Conservation (phyloP, 2,888 invertebrate species). For the Fragum fragum region DNA sequence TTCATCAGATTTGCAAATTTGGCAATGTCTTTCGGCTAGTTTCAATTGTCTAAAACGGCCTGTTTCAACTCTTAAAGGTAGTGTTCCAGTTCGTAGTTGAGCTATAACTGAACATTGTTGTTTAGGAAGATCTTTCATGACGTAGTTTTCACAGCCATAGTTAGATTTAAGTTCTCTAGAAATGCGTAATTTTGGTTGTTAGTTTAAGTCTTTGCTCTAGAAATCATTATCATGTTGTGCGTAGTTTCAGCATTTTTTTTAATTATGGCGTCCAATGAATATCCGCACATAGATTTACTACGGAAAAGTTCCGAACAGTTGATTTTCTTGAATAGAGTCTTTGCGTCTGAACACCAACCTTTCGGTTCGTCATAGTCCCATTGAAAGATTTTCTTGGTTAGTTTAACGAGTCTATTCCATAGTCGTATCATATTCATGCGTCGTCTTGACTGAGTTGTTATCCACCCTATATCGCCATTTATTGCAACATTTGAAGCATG, state of each 20-base stretch:
- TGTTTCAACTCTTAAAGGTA: no score
- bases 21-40: no score
- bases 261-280: not conserved
- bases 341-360: not conserved
- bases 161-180: no score
- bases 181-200: not conserved
- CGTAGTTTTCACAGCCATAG: not conserved
- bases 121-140: not conserved
- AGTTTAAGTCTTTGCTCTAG: not conserved
- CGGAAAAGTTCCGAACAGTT: not conserved
- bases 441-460: not conserved
- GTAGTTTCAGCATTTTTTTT: not conserved
- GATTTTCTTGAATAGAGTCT: not conserved
- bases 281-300: not conserved
- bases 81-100: not conserved
- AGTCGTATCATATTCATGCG: not conserved
- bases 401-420: constrained; percentile 5
- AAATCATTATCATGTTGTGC: not conserved
- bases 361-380: constrained; percentile 8
- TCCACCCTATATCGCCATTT: no score
- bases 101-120: not conserved
- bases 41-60: no score
- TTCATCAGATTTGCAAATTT: no score
- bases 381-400: constrained; percentile 19
- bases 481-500: no score